These are phyloP conservation scores for Mormyrus iriodes DNA, from an alignment of 2,113 vertebrate species.

Conservation along the genomic window DNA sequence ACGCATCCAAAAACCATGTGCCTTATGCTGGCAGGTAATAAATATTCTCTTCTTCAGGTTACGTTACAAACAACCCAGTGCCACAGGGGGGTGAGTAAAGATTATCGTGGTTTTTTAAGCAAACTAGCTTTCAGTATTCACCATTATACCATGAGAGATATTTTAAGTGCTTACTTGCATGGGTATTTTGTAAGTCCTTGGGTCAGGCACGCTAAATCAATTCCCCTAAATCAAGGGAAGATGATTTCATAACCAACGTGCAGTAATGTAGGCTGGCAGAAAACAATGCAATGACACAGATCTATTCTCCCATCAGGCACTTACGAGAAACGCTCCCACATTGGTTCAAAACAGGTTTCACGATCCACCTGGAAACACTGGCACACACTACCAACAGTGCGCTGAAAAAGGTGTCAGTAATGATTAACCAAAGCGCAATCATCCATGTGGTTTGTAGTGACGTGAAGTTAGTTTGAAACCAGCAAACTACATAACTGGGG, in stretches of 20 bases:
- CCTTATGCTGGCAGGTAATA: not conserved
- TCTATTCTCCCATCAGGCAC: too few species aligned
- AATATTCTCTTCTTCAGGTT: not conserved
- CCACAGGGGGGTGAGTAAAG: not conserved
- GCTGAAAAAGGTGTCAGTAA: too few species aligned
- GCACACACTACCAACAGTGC: too few species aligned
- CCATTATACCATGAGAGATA: not conserved
- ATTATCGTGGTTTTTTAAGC: not conserved
- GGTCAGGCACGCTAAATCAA: not conserved
- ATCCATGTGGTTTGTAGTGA: too few species aligned
- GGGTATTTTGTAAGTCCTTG: not conserved
- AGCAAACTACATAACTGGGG: too few species aligned
- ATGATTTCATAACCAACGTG: not conserved
- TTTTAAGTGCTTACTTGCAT: not conserved
- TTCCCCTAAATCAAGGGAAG: not conserved
- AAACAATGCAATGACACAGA: not conserved
- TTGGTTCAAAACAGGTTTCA: too few species aligned
- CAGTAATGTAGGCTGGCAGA: not conserved
- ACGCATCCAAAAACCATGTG: not conserved
- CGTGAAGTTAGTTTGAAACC: too few species aligned
- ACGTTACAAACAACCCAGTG: not conserved
- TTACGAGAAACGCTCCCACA: too few species aligned
- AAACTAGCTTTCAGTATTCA: too few species aligned
- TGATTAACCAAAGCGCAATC: too few species aligned
- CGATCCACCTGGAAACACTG: too few species aligned